Conservation (phyloP, 1,140 invertebrate genomes). For the Rhyacophila brunnea region DNA sequence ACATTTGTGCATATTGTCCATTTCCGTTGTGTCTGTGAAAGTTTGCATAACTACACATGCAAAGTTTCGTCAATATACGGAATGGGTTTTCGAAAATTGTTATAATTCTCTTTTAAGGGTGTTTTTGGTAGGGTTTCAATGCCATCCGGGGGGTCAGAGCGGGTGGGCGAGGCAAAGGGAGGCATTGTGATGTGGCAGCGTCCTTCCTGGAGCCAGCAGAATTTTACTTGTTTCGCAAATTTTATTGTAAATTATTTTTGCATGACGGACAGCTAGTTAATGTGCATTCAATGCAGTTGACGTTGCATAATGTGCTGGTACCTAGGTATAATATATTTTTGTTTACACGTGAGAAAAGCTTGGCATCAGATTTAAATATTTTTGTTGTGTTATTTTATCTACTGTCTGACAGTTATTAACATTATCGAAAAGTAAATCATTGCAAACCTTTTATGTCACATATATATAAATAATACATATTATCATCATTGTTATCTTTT, state of each 20-base stretch:
- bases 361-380: too few species aligned
- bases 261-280: conserved; percentile 24
- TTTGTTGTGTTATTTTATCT: too few species aligned
- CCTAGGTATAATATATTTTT: too few species aligned
- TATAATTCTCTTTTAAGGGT: conserved; percentile 3
- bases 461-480: too few species aligned
- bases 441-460: too few species aligned
- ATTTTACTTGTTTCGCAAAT: conserved; percentile 14
- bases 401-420: too few species aligned
- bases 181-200: neutral
- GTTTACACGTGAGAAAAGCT: too few species aligned
- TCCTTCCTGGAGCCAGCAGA: conserved; percentile 10
- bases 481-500: too few species aligned
- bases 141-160: neutral
- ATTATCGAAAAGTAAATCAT: too few species aligned
- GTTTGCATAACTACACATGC: conserved; percentile 19
- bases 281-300: conserved; percentile 17
- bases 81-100: conserved; percentile 14
- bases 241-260: conserved; percentile 27
- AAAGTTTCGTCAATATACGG: neutral
- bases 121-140: neutral
- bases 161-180: conserved; percentile 6
- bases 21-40: conserved; percentile 6
- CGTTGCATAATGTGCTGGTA: neutral
- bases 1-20: neutral